Percentiles rank a stretch among this genome's conserved stretches.
phyloP scores from a whole-genome alignment of 2,113 vertebrate genomes.

The Vombatus ursinus region DNA sequence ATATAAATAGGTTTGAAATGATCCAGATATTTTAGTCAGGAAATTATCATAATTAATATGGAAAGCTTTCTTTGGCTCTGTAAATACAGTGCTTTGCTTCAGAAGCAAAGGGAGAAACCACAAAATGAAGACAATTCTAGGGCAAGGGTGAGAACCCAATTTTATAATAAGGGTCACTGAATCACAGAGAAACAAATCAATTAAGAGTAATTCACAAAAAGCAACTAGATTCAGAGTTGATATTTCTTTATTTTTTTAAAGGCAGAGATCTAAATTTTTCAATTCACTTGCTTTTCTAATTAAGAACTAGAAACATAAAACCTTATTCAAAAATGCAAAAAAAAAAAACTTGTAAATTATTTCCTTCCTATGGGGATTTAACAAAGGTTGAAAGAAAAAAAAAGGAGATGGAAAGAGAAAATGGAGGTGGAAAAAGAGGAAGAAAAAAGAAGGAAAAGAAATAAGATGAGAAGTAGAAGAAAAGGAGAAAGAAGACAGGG shows the following conservation, averaged over 20 bases:
- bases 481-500: neutral
- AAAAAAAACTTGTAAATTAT: neutral
- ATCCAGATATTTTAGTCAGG: neutral
- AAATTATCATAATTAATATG: neutral
- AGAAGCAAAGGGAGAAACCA: neutral
- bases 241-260: constrained; percentile 22
- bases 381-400: neutral
- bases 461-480: neutral
- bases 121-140: neutral
- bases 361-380: constrained; percentile 1
- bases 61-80: neutral
- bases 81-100: too few species aligned
- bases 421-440: neutral
- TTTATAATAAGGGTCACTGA: constrained; percentile 5
- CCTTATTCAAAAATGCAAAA: constrained; percentile 25
- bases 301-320: neutral
- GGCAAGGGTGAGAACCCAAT: neutral
- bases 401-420: neutral
- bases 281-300: constrained; percentile 30
- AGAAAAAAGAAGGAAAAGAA: neutral
- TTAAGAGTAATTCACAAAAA: too few species aligned
- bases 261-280: constrained; percentile 22
- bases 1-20: neutral
- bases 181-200: neutral
- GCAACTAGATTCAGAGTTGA: neutral